A percentile compares a stretch with the other conserved stretches of the same genome.
These are phyloP conservation scores for Cetoscarus ocellatus DNA, from an alignment of 2,797 vertebrate genomes.

Conservation along the genomic window DNA sequence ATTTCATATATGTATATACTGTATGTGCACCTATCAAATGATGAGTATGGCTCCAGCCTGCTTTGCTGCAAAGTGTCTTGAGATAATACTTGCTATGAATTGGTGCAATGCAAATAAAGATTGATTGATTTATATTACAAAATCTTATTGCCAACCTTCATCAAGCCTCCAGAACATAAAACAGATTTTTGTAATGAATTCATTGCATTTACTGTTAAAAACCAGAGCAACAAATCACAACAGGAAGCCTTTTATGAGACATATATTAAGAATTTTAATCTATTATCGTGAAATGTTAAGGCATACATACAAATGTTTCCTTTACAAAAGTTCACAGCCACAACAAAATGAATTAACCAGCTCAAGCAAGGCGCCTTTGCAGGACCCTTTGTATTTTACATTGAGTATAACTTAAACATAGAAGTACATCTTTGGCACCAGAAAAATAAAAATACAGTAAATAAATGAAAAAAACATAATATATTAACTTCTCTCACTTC, in stretches of 20 bases:
- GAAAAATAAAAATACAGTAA: conserved; percentile 54
- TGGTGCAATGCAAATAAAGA: too few relatives aligned
- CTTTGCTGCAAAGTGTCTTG: too few relatives aligned
- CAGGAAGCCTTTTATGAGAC: conserved; percentile 57
- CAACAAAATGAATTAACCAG: conserved; percentile 79
- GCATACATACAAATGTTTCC: conserved; percentile 81
- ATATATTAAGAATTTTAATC: conserved; percentile 89
- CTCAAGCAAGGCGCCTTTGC: conserved; percentile 79
- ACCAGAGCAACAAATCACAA: conserved; percentile 21
- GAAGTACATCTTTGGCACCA: conserved; percentile 94
- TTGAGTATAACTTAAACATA: conserved; percentile 93
- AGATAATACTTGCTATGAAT: too few relatives aligned
- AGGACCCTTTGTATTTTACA: conserved; percentile 86
- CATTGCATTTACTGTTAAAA: neutral
- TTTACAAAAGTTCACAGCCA: conserved; percentile 87
- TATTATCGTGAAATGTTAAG: conserved; percentile 86
- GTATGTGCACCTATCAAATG: too few relatives aligned
- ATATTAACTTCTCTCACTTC: conserved; percentile 94
- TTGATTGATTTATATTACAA: too few relatives aligned
- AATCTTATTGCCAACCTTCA: too few relatives aligned
- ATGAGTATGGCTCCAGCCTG: too few relatives aligned
- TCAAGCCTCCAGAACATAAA: neutral
- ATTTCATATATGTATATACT: too few relatives aligned
- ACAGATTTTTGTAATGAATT: neutral
- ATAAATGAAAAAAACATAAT: conserved; percentile 81